Evolutionary conservation across 2,888 invertebrate species (phyloP).

Genomic region (Nebria salina): DNA sequence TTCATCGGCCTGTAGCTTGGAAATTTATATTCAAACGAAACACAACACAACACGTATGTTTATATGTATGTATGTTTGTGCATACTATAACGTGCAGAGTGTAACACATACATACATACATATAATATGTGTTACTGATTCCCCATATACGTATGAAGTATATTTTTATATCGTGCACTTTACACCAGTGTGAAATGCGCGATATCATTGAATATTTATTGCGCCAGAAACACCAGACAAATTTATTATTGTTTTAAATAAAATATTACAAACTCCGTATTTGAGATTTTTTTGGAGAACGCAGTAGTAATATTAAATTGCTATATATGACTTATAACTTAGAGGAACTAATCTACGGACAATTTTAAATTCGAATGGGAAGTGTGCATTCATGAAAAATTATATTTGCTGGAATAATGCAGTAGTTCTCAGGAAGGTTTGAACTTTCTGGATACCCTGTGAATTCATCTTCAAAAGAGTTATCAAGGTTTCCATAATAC

Average conservation of each 20-base stretch:
- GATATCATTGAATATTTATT: background rate
- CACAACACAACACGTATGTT: background rate
- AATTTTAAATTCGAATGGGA: no score
- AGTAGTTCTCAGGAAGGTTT: no score
- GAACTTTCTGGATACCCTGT: no score
- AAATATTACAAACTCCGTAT: background rate
- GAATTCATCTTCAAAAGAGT: no score
- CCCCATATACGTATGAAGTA: background rate
- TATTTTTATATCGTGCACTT: background rate
- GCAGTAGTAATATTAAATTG: no score
- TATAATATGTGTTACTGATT: background rate
- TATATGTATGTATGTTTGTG: no score
- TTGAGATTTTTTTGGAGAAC: background rate
- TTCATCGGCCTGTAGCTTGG: background rate
- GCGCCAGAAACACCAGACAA: background rate
- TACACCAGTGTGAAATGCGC: background rate
- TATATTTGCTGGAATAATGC: no score
- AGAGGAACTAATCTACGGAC: no score
- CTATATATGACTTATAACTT: no score
- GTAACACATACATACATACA: background rate
- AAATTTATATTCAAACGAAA: background rate
- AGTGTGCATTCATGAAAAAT: no score
- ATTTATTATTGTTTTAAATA: background rate
- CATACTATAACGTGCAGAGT: no score
- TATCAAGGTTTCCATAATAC: no score